Evolutionary conservation across 2,797 vertebrate species (phyloP).

Genomic region (Acipenser ruthenus): DNA sequence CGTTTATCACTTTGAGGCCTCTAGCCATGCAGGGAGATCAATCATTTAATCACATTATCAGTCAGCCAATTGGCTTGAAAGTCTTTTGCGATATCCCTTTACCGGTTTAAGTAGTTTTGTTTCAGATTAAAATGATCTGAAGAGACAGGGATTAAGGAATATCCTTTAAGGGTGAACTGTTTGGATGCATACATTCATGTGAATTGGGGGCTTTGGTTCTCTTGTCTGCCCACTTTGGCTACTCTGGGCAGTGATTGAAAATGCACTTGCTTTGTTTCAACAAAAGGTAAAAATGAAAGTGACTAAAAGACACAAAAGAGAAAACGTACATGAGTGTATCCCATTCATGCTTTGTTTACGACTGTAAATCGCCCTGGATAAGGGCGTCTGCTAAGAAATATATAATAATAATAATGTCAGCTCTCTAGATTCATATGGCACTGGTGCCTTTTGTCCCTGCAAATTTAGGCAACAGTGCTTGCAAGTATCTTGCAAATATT

Average conservation of each 20-base stretch:
- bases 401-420: too few relatives aligned
- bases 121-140: slow-evolving; percentile 63
- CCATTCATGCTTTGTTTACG: too few relatives aligned
- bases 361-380: too few relatives aligned
- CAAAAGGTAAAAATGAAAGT: too few relatives aligned
- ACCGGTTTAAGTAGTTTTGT: slow-evolving; percentile 65
- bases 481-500: too few relatives aligned
- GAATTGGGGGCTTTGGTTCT: slow-evolving; percentile 46
- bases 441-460: too few relatives aligned
- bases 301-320: too few relatives aligned
- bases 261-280: neutral
- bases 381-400: too few relatives aligned
- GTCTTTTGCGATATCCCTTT: slow-evolving; percentile 65
- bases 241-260: slow-evolving; percentile 43
- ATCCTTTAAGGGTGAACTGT: slow-evolving; percentile 48
- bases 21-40: slow-evolving; percentile 60
- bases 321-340: too few relatives aligned
- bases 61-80: slow-evolving; percentile 61
- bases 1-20: slow-evolving; percentile 65
- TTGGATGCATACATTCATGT: slow-evolving; percentile 53
- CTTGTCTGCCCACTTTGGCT: slow-evolving; percentile 24
- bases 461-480: too few relatives aligned
- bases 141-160: slow-evolving; percentile 57
- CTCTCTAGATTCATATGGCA: too few relatives aligned
- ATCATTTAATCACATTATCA: slow-evolving; percentile 41